Evolutionary conservation across 2,113 vertebrate species (phyloP).

Genomic region (Aspidoscelis tigris): DNA sequence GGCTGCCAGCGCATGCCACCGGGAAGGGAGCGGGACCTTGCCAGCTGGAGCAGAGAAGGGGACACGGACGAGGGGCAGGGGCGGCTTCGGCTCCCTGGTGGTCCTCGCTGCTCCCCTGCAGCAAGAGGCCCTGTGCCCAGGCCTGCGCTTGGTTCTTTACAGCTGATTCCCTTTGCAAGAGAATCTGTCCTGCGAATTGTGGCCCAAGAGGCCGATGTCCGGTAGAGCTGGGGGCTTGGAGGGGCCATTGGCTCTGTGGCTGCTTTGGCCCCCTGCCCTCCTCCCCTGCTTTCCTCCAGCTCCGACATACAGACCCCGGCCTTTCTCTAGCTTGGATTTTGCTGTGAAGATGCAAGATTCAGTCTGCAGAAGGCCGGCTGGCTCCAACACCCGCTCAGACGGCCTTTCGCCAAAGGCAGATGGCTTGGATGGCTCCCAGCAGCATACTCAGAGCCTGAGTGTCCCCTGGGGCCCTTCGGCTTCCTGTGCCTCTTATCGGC

Average conservation of each 20-base stretch:
- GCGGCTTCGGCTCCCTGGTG: neutral
- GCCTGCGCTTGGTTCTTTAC: too few species aligned
- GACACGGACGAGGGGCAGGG: neutral
- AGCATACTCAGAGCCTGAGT: too few species aligned
- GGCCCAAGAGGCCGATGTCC: neutral
- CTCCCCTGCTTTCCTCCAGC: neutral
- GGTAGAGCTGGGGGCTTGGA: neutral
- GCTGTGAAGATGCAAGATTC: too few species aligned
- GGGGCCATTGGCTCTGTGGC: neutral
- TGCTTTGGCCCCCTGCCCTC: neutral
- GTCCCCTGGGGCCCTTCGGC: neutral
- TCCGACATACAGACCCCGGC: neutral
- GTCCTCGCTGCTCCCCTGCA: neutral
- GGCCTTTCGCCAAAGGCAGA: too few species aligned
- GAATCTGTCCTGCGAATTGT: neutral
- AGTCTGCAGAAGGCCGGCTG: too few species aligned
- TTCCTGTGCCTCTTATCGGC: neutral
- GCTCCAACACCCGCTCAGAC: too few species aligned
- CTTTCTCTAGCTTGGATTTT: neutral
- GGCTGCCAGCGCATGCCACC: too few species aligned
- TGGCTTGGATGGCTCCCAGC: too few species aligned
- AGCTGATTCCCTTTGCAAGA: too few species aligned
- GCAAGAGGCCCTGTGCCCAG: too few species aligned
- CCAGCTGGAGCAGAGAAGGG: too few species aligned
- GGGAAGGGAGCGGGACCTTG: too few species aligned